A percentile compares a stretch with the other conserved stretches of the same genome.
These are phyloP conservation scores for Elaphurus davidianus DNA, from an alignment of 2,113 vertebrate species.

Conservation along the genomic window DNA sequence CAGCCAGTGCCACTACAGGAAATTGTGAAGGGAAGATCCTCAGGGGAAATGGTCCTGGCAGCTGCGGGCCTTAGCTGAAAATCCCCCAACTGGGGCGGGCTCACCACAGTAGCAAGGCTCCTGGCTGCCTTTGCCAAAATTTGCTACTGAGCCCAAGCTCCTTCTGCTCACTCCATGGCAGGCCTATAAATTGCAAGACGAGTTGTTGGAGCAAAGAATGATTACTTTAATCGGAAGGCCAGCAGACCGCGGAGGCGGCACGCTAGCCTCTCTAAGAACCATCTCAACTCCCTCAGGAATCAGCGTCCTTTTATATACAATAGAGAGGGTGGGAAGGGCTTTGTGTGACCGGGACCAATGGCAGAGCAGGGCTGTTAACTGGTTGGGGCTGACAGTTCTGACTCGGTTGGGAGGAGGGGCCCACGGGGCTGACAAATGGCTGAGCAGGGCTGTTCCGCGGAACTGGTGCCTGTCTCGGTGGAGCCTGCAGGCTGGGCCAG, in stretches of 20 bases:
- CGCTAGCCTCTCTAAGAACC: background rate
- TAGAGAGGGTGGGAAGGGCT: background rate
- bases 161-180: background rate
- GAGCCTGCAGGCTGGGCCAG: background rate
- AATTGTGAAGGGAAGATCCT: background rate
- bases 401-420: background rate
- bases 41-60: background rate
- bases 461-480: background rate
- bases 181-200: background rate
- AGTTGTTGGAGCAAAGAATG: background rate
- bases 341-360: background rate
- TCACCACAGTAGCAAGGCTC: background rate
- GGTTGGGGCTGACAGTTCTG: background rate
- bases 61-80: background rate
- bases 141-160: background rate
- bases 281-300: background rate
- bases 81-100: background rate
- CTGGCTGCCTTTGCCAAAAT: background rate
- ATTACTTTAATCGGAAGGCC: background rate
- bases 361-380: background rate
- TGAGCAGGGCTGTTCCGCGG: background rate
- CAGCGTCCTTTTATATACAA: background rate
- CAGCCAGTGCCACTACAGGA: background rate
- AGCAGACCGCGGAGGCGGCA: background rate
- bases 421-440: background rate